Conservation (phyloP, 2,888 invertebrate genomes). For the Anarsia innoxiella region DNA sequence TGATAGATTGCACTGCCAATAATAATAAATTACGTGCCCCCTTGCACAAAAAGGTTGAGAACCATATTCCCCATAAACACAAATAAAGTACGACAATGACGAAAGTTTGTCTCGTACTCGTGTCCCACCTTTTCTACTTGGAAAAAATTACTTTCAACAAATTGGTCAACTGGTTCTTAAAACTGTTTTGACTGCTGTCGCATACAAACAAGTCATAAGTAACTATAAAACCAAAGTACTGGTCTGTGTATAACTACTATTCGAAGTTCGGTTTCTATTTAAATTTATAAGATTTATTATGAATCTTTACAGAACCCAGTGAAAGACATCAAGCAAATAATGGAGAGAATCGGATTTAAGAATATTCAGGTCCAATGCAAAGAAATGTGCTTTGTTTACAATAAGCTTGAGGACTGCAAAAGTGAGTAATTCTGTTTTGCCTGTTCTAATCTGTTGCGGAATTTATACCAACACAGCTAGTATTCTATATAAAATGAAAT, state of each 20-base stretch:
- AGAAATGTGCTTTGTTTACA: slow-evolving; percentile 74
- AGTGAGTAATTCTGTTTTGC: slow-evolving; percentile 67
- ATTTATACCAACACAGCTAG: not conserved
- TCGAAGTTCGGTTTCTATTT: not conserved
- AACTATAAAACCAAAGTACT: not conserved
- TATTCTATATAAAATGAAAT: not conserved
- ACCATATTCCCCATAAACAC: too few species aligned
- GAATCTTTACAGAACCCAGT: slow-evolving; percentile 71
- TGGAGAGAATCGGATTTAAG: slow-evolving; percentile 77
- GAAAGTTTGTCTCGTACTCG: too few species aligned
- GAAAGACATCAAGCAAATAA: slow-evolving; percentile 66
- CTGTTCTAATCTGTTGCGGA: not conserved
- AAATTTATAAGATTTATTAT: too few species aligned
- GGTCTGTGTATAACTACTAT: not conserved
- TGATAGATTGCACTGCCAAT: too few species aligned
- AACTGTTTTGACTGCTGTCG: not conserved
- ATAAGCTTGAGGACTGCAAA: slow-evolving; percentile 71
- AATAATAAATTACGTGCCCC: too few species aligned
- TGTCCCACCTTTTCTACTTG: not conserved
- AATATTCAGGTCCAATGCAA: slow-evolving; percentile 75
- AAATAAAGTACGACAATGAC: too few species aligned
- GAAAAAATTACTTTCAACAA: not conserved
- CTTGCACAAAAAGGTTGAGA: too few species aligned
- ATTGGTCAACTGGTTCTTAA: not conserved
- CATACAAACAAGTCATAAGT: not conserved